Evolutionary conservation across 2,797 vertebrate species (phyloP).

Genomic region (Sebastes vulpes): DNA sequence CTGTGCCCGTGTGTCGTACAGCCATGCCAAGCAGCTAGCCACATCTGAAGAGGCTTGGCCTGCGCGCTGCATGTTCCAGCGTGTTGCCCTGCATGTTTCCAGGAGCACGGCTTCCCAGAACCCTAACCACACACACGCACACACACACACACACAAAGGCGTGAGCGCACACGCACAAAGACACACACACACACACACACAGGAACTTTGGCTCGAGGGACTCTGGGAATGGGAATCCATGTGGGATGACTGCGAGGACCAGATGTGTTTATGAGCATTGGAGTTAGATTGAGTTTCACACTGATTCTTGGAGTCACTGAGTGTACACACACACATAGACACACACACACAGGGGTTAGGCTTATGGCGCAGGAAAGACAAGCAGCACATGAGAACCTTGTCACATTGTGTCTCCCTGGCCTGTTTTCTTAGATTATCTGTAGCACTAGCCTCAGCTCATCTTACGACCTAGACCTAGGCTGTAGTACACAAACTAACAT

Average conservation of each 20-base stretch:
- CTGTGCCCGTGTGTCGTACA: neutral
- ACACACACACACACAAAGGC: constrained; percentile 28
- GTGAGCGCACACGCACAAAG: constrained; percentile 3
- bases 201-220: constrained; percentile 62
- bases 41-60: constrained; percentile 78
- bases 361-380: constrained; percentile 23
- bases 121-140: constrained; percentile 55
- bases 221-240: constrained; percentile 59
- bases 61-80: constrained; percentile 74
- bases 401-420: constrained; percentile 18
- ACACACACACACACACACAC: constrained; percentile 32
- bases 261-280: constrained; percentile 80
- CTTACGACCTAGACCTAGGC: neutral
- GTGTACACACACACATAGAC: neutral
- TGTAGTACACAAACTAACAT: too few relatives aligned
- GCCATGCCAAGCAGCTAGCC: constrained; percentile 68
- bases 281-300: constrained; percentile 61
- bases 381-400: constrained; percentile 27
- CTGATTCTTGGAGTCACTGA: constrained; percentile 42
- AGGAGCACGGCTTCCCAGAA: constrained; percentile 83
- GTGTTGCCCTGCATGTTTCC: constrained; percentile 78
- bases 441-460: neutral
- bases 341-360: neutral
- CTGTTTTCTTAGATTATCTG: constrained; percentile 28
- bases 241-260: constrained; percentile 66